Evolutionary conservation across 2,113 vertebrate genomes (phyloP).

Genomic region (Ceyx cyanopectus): DNA sequence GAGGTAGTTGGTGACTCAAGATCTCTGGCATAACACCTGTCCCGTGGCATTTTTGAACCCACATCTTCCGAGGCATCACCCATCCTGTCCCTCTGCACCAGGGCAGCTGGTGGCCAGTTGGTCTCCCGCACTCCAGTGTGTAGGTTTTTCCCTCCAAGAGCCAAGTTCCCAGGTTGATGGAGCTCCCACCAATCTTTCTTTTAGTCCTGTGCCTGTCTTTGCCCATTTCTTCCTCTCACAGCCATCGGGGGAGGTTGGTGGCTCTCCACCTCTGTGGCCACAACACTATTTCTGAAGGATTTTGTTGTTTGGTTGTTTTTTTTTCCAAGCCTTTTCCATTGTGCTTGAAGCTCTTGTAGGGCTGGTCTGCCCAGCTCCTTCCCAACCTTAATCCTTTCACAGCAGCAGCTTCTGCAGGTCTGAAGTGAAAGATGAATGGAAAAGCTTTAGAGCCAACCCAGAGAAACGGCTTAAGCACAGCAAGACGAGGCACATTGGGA

Average conservation of each 20-base stretch:
- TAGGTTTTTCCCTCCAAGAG: neutral
- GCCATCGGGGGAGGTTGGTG: rapidly evolving
- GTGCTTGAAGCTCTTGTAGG: neutral
- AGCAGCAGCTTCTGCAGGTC: neutral
- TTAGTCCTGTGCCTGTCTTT: neutral
- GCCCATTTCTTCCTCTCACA: neutral
- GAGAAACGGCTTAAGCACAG: neutral
- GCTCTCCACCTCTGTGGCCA: rapidly evolving
- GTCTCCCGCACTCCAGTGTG: rapidly evolving
- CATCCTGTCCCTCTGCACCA: rapidly evolving
- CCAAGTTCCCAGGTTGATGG: neutral
- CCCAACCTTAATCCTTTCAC: neutral
- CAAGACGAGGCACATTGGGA: neutral
- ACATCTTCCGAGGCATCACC: rapidly evolving
- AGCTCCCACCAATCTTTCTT: neutral
- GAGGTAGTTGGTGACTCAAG: neutral
- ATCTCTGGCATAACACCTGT: neutral
- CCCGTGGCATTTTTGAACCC: rapidly evolving
- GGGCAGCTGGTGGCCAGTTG: neutral
- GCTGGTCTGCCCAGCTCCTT: neutral
- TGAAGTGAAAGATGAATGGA: neutral
- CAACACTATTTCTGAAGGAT: rapidly evolving
- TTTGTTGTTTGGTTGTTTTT: neutral
- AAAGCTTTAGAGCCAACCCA: neutral
- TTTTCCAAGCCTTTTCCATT: neutral